phyloP scores from a whole-genome alignment of 2,888 invertebrate genomes.

The Slavum lentiscoides region DNA sequence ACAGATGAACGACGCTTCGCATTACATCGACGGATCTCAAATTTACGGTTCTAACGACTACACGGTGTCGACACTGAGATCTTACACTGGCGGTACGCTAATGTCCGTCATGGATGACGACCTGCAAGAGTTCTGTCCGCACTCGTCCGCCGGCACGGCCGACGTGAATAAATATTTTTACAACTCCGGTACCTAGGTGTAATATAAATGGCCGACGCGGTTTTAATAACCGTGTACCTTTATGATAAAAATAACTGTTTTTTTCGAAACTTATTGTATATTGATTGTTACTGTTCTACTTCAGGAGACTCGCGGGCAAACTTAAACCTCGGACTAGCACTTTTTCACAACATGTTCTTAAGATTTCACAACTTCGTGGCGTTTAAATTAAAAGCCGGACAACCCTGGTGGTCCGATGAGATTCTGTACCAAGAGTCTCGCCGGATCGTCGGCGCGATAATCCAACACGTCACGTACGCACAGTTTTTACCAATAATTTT shows the following conservation, averaged over 20 bases:
- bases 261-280: background rate
- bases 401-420: slow-evolving; percentile 23
- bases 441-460: slow-evolving; percentile 73
- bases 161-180: slow-evolving; percentile 13
- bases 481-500: slow-evolving; percentile 76
- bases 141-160: background rate
- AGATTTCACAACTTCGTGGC: slow-evolving; percentile 41
- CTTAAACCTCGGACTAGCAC: slow-evolving; percentile 25
- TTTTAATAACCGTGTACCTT: no score
- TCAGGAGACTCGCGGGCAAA: slow-evolving; percentile 24
- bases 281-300: background rate
- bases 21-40: slow-evolving; percentile 59
- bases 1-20: slow-evolving; percentile 56
- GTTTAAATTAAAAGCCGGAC: background rate
- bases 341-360: slow-evolving; percentile 39
- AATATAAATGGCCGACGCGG: no score
- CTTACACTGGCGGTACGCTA: background rate
- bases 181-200: slow-evolving; percentile 24
- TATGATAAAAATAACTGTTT: background rate
- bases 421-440: slow-evolving; percentile 74
- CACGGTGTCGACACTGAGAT: slow-evolving; percentile 54
- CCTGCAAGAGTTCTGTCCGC: slow-evolving; percentile 28
- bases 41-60: slow-evolving; percentile 58
- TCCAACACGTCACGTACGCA: slow-evolving; percentile 78
- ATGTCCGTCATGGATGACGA: background rate